These are phyloP conservation scores for Aptenodytes forsteri DNA, from an alignment of 2,113 vertebrate genomes.

Conservation along the genomic window DNA sequence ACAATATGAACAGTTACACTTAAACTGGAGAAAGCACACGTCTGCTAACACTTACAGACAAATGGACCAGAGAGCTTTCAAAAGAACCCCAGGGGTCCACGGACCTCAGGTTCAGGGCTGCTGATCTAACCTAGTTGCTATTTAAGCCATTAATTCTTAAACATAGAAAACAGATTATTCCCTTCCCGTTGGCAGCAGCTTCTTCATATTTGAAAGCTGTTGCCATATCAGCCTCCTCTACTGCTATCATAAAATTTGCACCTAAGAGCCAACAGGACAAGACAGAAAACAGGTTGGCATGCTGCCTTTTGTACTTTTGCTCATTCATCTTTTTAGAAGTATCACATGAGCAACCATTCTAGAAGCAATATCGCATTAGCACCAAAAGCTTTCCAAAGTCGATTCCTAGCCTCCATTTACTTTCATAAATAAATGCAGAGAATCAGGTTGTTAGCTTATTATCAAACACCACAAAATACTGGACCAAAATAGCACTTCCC, in stretches of 20 bases:
- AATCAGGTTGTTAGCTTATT: background rate
- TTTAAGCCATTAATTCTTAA: constrained; percentile 10
- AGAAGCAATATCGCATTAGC: background rate
- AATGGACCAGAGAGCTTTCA: background rate
- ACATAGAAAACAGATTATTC: background rate
- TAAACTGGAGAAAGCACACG: background rate
- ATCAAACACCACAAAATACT: background rate
- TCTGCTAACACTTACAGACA: background rate
- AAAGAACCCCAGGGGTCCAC: background rate
- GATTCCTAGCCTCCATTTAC: background rate
- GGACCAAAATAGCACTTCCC: background rate
- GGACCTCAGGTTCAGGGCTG: background rate
- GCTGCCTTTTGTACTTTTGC: background rate
- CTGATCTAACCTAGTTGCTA: background rate
- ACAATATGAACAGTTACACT: background rate
- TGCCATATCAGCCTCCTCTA: background rate
- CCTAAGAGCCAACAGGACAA: background rate
- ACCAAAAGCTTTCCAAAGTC: background rate
- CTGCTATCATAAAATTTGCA: background rate
- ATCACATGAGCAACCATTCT: background rate
- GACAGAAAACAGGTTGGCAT: background rate
- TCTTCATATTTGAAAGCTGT: background rate
- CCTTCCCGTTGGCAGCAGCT: constrained; percentile 3
- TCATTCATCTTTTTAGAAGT: background rate
- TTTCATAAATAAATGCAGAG: background rate